Evolutionary conservation across 2,888 invertebrate genomes (phyloP), one percentile per base, ranked within the genome.

Genomic region (Hymenopus coronatus): DNA sequence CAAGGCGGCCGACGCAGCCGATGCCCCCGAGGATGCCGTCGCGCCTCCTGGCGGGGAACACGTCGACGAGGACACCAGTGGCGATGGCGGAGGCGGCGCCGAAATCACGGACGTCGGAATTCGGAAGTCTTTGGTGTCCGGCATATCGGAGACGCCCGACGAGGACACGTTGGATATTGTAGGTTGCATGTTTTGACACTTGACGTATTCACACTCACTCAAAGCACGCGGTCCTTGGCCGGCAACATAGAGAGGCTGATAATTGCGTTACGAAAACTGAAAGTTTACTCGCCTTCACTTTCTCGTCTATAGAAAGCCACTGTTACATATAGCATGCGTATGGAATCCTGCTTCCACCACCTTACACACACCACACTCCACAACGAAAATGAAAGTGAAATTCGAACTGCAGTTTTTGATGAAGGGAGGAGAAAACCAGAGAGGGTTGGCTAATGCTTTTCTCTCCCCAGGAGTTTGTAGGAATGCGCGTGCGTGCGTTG

Each of bases 71-170:
- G 90, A 90, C 83, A 90, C 90, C 81, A 90, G 89, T 27, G 89
- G 87, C 83, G 85, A 84, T 6, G 89, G 83, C 40, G 88, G 84
- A 88, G 87, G 70, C 70, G 87, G 12, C 85, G 83, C 81, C 85
- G 84, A 94, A 95, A 84, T 94, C 40, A 82, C 87, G 25, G 87
- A 87, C 9, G 87, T 87, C 28, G 95, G 93, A 93, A 94, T 94
- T 92, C 91, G 90, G 89, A 94, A 94, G 92, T 94, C 94, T 92
- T 91, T 94, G 94, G 92, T 91, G 93, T 93, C 90, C 90, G 94
- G 94, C 90, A 94, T 91, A 90, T 90, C 90, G 84, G 91, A 89
- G 89, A 91, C 90, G 90, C 89, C 88, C 84, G 89, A 85, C n/a
- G 88, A 83, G 30, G 88, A 85, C 28, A 88, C 89, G 14, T 28